Evolutionary conservation across 2,888 invertebrate species (phyloP).

Genomic region (Drosophila sordidula): DNA sequence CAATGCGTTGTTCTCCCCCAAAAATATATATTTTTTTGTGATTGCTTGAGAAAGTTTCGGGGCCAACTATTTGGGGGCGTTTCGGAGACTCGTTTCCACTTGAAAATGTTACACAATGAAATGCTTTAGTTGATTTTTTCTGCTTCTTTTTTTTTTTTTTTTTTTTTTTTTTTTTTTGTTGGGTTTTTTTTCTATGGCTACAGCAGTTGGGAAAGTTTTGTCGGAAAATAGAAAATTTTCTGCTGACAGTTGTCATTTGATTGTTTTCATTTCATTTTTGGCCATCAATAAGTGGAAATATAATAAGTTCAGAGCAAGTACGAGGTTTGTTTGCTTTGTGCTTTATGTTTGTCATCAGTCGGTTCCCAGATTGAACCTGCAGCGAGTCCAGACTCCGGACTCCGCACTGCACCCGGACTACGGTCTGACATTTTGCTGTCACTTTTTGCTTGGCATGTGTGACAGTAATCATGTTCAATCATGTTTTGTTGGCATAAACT

Average conservation of each 20-base stretch:
- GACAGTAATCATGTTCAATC: slow-evolving; percentile 65
- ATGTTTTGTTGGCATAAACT: slow-evolving; percentile 58
- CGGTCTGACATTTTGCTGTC: slow-evolving; percentile 38
- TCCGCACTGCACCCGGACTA: slow-evolving; percentile 23
- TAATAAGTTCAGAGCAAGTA: slow-evolving; percentile 54
- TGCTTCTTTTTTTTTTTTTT: background rate
- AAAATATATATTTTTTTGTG: slow-evolving; percentile 23
- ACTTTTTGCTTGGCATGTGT: slow-evolving; percentile 50
- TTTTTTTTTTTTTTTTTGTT: slow-evolving; percentile 14
- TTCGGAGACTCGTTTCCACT: slow-evolving; percentile 8
- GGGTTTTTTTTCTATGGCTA: slow-evolving; percentile 1
- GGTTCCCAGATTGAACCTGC: slow-evolving; percentile 6
- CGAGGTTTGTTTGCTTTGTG: slow-evolving; percentile 43
- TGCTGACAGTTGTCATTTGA: slow-evolving; percentile 75
- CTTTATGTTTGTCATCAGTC: slow-evolving; percentile 21
- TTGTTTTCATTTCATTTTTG: slow-evolving; percentile 76
- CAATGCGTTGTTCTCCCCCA: background rate
- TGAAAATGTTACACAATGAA: slow-evolving; percentile 35
- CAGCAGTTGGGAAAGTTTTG: slow-evolving; percentile 43
- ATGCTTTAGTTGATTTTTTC: slow-evolving; percentile 25
- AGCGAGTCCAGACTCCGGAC: background rate
- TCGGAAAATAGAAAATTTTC: slow-evolving; percentile 33
- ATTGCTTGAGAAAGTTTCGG: slow-evolving; percentile 44
- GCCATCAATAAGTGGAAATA: slow-evolving; percentile 73
- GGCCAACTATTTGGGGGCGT: slow-evolving; percentile 44